A percentile compares a stretch with the other conserved stretches of the same genome.
Evolutionary conservation across 2,888 invertebrate species (phyloP).

Genomic region (Nymphalis c-album): DNA sequence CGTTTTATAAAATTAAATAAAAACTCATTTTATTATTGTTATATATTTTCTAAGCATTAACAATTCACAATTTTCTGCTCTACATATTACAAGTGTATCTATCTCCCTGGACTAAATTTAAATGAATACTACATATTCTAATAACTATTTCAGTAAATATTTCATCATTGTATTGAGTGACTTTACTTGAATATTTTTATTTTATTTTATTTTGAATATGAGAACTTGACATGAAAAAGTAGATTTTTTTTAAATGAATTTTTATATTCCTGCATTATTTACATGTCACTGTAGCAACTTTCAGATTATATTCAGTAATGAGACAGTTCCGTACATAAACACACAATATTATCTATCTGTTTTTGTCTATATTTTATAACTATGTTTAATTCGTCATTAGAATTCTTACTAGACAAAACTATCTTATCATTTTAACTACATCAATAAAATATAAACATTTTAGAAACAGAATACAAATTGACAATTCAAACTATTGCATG

Average conservation of each 20-base stretch:
- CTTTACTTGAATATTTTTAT: too few species aligned
- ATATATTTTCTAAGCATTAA: too few species aligned
- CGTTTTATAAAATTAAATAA: too few species aligned
- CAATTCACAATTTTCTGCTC: too few species aligned
- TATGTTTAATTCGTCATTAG: neutral
- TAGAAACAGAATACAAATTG: neutral
- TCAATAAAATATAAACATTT: neutral
- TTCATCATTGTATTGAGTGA: neutral
- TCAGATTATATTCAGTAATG: too few species aligned
- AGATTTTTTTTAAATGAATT: neutral
- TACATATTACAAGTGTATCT: too few species aligned
- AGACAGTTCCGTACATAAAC: neutral
- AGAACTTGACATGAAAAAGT: neutral
- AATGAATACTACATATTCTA: neutral
- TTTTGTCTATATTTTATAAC: neutral
- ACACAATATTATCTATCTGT: neutral
- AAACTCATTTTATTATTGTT: too few species aligned
- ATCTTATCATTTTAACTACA: neutral
- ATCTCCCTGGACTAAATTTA: too few species aligned
- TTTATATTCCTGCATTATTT: neutral
- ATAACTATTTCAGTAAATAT: neutral
- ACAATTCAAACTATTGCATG: neutral
- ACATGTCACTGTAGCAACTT: too few species aligned
- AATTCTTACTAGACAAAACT: constrained; percentile 7
- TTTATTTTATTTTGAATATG: too few species aligned